Percentiles rank a stretch among this genome's conserved stretches.
Evolutionary conservation across 2,113 vertebrate species (phyloP).

Genomic region (Mormyrus iriodes): DNA sequence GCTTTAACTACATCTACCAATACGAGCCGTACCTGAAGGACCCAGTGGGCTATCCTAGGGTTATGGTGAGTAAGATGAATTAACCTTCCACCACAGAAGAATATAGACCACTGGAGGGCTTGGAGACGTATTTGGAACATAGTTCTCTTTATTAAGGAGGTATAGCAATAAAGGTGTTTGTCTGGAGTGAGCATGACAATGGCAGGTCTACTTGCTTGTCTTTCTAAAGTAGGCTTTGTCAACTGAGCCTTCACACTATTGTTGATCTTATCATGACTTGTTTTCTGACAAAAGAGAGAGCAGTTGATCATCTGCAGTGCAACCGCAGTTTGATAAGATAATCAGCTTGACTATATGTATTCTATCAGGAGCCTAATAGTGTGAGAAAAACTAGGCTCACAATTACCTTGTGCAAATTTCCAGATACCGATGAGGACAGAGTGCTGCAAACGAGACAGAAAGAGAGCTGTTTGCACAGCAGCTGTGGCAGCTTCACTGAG

Average conservation of each 20-base stretch:
- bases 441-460: not conserved
- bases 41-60: conserved; percentile 77
- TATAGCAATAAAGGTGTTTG: not conserved
- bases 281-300: not conserved
- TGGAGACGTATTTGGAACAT: not conserved
- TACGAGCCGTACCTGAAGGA: conserved; percentile 89
- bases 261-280: not conserved
- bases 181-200: not conserved
- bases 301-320: not conserved
- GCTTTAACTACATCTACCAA: conserved; percentile 84
- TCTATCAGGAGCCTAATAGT: not conserved
- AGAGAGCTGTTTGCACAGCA: not conserved
- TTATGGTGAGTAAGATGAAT: conserved; percentile 63
- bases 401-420: not conserved
- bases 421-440: not conserved
- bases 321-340: not conserved
- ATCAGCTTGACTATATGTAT: not conserved
- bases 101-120: not conserved
- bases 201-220: not conserved
- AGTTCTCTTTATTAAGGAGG: not conserved
- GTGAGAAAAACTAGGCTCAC: not conserved
- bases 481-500: not conserved
- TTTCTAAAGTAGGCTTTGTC: not conserved
- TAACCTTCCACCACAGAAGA: not conserved
- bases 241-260: not conserved